Evolutionary conservation across 2,797 vertebrate species (phyloP).

Genomic region (Ctenochaetus hawaiiensis): DNA sequence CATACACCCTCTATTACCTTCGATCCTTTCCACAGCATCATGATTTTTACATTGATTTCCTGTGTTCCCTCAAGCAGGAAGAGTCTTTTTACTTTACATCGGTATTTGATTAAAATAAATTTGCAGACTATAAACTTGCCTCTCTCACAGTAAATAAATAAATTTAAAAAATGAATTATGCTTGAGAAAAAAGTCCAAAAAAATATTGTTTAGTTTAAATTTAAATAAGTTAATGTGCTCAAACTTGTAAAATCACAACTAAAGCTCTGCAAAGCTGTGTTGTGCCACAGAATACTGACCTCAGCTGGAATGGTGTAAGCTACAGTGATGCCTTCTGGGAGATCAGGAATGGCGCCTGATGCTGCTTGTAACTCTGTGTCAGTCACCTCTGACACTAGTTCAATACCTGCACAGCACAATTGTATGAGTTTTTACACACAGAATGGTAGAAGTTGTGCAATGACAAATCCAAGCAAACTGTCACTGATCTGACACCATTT

Average conservation of each 20-base stretch:
- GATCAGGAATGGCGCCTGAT: slow-evolving; percentile 88
- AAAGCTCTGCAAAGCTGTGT: too few species aligned
- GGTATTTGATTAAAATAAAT: background rate
- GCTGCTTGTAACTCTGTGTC: slow-evolving; percentile 91
- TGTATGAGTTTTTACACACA: background rate
- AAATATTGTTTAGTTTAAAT: background rate
- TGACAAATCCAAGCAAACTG: background rate
- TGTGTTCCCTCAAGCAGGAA: background rate
- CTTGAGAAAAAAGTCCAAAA: background rate
- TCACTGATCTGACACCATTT: background rate
- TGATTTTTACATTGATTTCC: background rate
- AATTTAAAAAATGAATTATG: too few species aligned
- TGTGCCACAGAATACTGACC: slow-evolving; percentile 77
- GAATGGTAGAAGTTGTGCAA: background rate
- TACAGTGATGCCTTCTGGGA: slow-evolving; percentile 95
- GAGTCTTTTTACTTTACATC: slow-evolving; percentile 3
- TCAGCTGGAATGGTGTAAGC: slow-evolving; percentile 95
- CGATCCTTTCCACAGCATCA: background rate
- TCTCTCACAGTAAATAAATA: background rate
- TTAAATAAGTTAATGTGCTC: background rate
- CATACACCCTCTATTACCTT: background rate
- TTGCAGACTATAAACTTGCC: background rate
- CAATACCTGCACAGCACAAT: slow-evolving; percentile 87
- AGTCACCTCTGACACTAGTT: slow-evolving; percentile 93
- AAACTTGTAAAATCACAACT: background rate